Evolutionary conservation across 2,888 invertebrate species (phyloP).

Genomic region (Platynereis dumerilii): DNA sequence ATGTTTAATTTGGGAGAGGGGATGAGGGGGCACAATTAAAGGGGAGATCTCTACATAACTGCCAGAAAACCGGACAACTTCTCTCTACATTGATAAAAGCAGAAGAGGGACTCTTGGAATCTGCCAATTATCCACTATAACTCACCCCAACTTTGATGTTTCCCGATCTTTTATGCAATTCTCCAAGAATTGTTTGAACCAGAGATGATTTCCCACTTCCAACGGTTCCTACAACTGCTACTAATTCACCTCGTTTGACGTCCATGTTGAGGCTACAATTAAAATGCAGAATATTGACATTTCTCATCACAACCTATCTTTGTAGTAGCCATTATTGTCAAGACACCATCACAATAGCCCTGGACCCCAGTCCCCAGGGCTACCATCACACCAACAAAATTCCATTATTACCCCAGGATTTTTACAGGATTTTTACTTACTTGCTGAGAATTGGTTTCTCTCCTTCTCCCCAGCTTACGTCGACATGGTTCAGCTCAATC

Average conservation of each 20-base stretch:
- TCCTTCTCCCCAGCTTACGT: conserved; percentile 54
- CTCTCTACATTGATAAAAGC: too few relatives aligned
- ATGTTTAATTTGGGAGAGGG: too few relatives aligned
- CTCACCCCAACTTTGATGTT: conserved; percentile 21
- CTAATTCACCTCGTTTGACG: conserved; percentile 74
- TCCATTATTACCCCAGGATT: neutral
- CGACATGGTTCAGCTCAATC: conserved; percentile 49
- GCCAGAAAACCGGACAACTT: too few relatives aligned
- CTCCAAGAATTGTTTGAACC: conserved; percentile 54
- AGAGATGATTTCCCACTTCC: conserved; percentile 77
- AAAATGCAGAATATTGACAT: neutral
- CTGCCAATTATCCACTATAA: too few relatives aligned
- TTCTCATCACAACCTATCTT: neutral
- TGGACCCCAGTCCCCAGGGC: too few relatives aligned
- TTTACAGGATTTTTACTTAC: too few relatives aligned
- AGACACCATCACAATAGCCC: too few relatives aligned
- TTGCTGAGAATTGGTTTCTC: conserved; percentile 43
- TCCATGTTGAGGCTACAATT: conserved; percentile 74
- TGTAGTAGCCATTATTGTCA: neutral
- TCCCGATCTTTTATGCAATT: conserved; percentile 51
- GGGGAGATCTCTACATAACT: too few relatives aligned
- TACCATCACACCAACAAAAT: too few relatives aligned
- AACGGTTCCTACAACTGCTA: conserved; percentile 86
- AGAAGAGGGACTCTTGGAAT: too few relatives aligned
- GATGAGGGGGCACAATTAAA: too few relatives aligned